phyloP scores from a whole-genome alignment of 2,888 invertebrate species.

The Hipparchia semele region DNA sequence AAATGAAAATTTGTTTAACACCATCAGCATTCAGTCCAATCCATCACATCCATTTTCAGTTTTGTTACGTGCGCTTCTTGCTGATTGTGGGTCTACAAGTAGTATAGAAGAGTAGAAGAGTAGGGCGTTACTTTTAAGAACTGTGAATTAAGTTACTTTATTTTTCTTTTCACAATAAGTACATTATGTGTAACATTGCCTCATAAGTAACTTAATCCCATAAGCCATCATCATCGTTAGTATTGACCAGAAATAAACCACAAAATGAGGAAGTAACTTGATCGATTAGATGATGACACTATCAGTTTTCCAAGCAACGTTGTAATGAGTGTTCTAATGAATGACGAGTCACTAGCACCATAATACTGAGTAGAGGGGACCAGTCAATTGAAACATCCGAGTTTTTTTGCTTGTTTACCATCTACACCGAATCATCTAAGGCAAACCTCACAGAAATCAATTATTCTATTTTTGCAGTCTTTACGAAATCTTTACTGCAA shows the following conservation, averaged over 20 bases:
- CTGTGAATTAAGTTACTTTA: neutral
- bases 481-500: neutral
- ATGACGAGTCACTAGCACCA: neutral
- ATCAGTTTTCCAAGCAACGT: constrained; percentile 9
- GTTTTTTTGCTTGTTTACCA: neutral
- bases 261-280: constrained; percentile 59
- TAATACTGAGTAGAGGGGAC: constrained; percentile 10
- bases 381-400: neutral
- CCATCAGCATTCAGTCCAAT: too few relatives aligned
- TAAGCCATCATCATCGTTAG: constrained; percentile 34
- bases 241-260: constrained; percentile 47
- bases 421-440: neutral
- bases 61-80: too few relatives aligned
- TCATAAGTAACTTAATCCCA: constrained; percentile 29
- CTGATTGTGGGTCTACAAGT: too few relatives aligned
- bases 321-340: neutral
- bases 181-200: constrained; percentile 19
- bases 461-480: neutral
- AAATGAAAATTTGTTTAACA: too few relatives aligned
- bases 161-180: neutral
- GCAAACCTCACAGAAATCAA: neutral
- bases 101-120: too few relatives aligned
- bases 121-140: too few relatives aligned
- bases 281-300: constrained; percentile 28
- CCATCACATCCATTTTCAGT: too few relatives aligned